A percentile compares a stretch with the other conserved stretches of the same genome.
These are phyloP conservation scores for Tipula lateralis DNA, from an alignment of 2,888 invertebrate genomes.

Conservation along the genomic window DNA sequence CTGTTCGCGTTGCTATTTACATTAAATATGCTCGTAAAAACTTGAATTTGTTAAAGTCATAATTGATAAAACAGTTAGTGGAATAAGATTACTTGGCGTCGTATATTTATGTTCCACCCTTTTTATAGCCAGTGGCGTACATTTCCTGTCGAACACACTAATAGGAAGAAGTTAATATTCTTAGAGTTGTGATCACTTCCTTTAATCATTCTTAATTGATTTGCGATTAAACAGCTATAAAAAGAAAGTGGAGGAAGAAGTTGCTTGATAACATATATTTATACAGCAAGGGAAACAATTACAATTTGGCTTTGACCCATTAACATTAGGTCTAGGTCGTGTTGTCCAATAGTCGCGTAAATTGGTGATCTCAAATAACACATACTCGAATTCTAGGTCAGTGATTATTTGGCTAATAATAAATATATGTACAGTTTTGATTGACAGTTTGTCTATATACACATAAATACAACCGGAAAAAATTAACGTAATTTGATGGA, in stretches of 20 bases:
- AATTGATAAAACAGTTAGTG: neutral
- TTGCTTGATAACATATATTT: neutral
- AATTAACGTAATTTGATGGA: conserved; percentile 9
- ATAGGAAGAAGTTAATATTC: neutral
- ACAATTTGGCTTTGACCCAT: neutral
- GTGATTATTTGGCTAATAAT: neutral
- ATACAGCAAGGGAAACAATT: neutral
- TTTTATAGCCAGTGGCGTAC: too few species aligned
- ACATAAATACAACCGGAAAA: neutral
- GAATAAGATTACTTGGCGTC: neutral
- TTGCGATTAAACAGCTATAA: neutral
- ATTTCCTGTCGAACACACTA: neutral
- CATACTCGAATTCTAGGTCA: neutral
- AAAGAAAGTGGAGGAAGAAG: neutral
- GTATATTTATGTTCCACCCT: neutral
- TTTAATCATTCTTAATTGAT: neutral
- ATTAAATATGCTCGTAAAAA: neutral
- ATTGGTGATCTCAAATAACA: neutral
- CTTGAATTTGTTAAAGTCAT: neutral
- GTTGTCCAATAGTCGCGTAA: neutral
- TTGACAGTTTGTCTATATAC: neutral
- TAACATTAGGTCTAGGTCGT: neutral
- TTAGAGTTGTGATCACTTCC: neutral
- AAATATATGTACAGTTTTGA: conserved; percentile 14
- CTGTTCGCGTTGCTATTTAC: neutral